phyloP scores from a whole-genome alignment of 2,113 vertebrate species.

The Tetrax tetrax region DNA sequence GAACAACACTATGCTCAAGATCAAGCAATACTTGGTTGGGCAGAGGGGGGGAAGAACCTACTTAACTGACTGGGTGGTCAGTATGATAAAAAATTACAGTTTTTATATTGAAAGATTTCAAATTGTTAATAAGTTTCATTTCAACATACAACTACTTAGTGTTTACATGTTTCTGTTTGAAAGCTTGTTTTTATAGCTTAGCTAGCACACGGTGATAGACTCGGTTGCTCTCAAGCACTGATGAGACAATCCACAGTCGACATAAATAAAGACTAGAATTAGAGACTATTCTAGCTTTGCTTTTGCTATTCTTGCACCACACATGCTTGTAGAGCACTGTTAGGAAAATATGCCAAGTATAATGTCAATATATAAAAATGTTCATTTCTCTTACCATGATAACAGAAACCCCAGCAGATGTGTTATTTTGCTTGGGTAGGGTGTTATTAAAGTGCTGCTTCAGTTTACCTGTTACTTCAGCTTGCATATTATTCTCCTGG shows the following conservation, averaged over 20 bases:
- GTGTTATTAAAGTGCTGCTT: slow-evolving; percentile 94
- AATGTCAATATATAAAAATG: background rate
- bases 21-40: background rate
- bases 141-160: background rate
- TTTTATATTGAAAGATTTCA: background rate
- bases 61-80: background rate
- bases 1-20: background rate
- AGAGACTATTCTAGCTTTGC: background rate
- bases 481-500: slow-evolving; percentile 92
- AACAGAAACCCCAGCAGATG: slow-evolving; percentile 88
- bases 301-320: slow-evolving; percentile 53
- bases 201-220: background rate
- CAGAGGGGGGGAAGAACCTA: background rate
- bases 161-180: background rate
- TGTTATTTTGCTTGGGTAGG: slow-evolving; percentile 86
- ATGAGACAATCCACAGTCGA: background rate
- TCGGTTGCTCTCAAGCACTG: background rate
- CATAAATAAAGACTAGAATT: background rate
- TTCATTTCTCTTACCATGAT: slow-evolving; percentile 88
- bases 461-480: slow-evolving; percentile 95
- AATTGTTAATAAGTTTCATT: background rate
- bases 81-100: background rate
- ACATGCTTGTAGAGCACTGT: background rate
- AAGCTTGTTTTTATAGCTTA: background rate
- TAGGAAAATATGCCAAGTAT: background rate